Conservation (phyloP, 2,113 vertebrate genomes). For the Paedocypris sp. region DNA sequence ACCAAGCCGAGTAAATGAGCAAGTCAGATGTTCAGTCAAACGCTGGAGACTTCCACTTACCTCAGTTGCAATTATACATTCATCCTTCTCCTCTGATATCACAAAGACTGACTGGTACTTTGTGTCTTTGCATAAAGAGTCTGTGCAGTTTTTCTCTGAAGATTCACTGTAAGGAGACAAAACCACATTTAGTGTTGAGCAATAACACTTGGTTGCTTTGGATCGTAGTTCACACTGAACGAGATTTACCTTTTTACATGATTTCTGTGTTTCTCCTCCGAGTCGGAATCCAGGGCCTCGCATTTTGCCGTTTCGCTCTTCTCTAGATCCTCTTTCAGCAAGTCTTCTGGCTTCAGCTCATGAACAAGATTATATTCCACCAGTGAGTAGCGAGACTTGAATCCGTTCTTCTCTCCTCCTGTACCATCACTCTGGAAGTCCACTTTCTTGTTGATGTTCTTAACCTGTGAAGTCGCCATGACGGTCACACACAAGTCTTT, state of each 20-base stretch:
- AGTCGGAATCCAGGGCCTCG: constrained; percentile 62
- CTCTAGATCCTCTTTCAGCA: constrained; percentile 63
- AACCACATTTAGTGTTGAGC: constrained; percentile 26
- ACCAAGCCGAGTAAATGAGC: background rate
- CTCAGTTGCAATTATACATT: constrained; percentile 98
- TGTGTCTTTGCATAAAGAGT: constrained; percentile 78
- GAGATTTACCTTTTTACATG: constrained; percentile 71
- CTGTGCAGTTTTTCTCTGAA: constrained; percentile 71
- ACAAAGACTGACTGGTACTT: constrained; percentile 99
- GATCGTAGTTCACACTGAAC: background rate
- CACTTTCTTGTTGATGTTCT: constrained; percentile 96
- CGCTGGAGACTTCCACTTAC: constrained; percentile 55
- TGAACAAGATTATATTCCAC: constrained; percentile 95
- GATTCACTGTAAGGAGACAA: constrained; percentile 58
- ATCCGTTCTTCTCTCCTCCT: constrained; percentile 71
- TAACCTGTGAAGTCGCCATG: constrained; percentile 79
- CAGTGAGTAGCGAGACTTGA: constrained; percentile 76
- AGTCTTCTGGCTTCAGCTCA: constrained; percentile 74
- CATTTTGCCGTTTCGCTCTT: constrained; percentile 66
- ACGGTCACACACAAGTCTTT: constrained; percentile 78
- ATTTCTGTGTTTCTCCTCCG: constrained; percentile 69
- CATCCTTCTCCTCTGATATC: constrained; percentile 92
- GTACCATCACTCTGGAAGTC: constrained; percentile 77
- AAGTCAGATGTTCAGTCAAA: background rate
- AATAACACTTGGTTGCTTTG: background rate